Base-by-base conservation (phyloP, 2,888 invertebrate species). In the Halocaridina rubra region DNA sequence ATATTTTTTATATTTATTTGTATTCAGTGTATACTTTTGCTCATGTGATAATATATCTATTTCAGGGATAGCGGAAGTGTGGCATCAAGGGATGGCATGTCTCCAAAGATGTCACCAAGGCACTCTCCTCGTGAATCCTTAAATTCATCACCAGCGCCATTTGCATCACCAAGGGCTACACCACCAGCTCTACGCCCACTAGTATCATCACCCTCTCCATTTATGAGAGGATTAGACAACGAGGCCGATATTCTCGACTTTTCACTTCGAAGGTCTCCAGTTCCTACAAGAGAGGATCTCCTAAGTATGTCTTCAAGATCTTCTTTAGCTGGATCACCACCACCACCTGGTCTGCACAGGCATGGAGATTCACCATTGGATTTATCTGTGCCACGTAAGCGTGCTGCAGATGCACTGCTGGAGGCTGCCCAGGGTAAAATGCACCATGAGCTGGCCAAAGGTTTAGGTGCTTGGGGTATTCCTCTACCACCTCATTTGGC, bases 171-270 rank as follows among this genome's bases (percentile, higher is more conserved):
- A 3, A 75, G 88, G 61, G 84, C 81, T 71, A 85, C 88, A 22
- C 88, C 88, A 0, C 88, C 86, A 2, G 57, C 84, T 19, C 80
- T 88, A 19, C 79, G 87, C 64, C 85, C 77, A 7, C 59, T 82
- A 39, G 8, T 53, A 8, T 64, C 82, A 7, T 78, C 86, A 16
- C 78, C 86, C 24, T n/a, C n/a, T n/a, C 67, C 86, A 32, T 84
- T 86, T 39, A 75, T 76, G 59, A 32, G 80, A 79, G 69, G 75
- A 39, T 84, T 80, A 22, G 86, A 84, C 80, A 85, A 80, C 33
- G 87, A 87, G 46, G 81, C 81, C 27, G 87, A 88, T 72, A 84
- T 88, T 64, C 82, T 87, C 71, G 88, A 88, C 74, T 88, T 88
- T 53, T 84, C 85, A 13, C 69, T 88, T 22, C 80, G 88, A 75